A percentile compares a stretch with the other conserved stretches of the same genome.
phyloP scores from a whole-genome alignment of 2,888 invertebrate genomes.

The Acleris laterana region DNA sequence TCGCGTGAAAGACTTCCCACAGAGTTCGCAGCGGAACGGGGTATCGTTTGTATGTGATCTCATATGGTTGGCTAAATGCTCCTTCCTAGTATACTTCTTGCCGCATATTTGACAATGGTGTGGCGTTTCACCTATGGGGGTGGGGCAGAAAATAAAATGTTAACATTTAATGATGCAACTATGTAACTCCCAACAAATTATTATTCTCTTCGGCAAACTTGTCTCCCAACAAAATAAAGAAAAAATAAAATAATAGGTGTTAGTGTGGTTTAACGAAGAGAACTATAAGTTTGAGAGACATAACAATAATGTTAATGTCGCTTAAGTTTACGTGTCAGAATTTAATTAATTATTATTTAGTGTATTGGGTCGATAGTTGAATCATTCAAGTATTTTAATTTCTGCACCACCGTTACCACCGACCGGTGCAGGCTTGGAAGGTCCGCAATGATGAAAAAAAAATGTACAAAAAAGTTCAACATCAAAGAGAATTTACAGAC shows the following conservation, averaged over 20 bases:
- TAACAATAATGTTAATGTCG: conserved; percentile 45
- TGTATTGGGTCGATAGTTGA: conserved; percentile 69
- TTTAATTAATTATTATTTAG: conserved; percentile 32
- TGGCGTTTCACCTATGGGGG: conserved; percentile 90
- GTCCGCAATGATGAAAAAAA: conserved; percentile 45
- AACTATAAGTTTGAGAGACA: conserved; percentile 46
- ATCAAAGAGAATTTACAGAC: not conserved
- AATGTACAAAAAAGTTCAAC: not conserved
- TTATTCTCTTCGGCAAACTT: conserved; percentile 39
- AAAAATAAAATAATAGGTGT: conserved; percentile 5
- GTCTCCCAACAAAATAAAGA: conserved; percentile 38
- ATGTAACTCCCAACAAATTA: conserved; percentile 51
- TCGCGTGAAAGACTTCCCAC: conserved; percentile 94
- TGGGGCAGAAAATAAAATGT: conserved; percentile 79
- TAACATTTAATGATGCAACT: conserved; percentile 84
- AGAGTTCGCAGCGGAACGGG: conserved; percentile 93
- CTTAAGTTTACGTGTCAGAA: conserved; percentile 42
- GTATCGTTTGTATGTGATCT: conserved; percentile 95
- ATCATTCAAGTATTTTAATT: conserved; percentile 79
- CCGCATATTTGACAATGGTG: conserved; percentile 94
- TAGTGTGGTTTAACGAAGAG: conserved; percentile 38
- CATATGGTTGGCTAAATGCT: conserved; percentile 95
- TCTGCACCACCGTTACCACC: conserved; percentile 72
- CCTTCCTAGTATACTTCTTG: conserved; percentile 95
- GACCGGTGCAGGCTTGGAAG: conserved; percentile 74